These are phyloP conservation scores for Nasonia giraulti DNA, from an alignment of 1,140 invertebrate genomes.

Conservation along the genomic window DNA sequence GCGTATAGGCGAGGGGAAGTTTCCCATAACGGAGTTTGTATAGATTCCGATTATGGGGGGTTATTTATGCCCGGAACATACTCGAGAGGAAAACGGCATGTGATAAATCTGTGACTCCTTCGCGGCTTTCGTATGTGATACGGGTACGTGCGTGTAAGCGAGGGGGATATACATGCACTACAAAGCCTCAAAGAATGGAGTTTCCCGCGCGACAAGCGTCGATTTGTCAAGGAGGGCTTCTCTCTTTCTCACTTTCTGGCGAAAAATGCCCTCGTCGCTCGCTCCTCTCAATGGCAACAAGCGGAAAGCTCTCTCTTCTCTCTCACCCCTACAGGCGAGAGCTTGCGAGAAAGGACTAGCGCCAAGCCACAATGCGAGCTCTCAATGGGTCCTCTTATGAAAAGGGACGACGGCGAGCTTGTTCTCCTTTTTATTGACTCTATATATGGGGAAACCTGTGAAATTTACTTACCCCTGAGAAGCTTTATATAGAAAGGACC, in stretches of 20 bases:
- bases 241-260: neutral
- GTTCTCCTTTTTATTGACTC: slow-evolving; percentile 47
- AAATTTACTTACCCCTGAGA: slow-evolving; percentile 70
- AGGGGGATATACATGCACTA: neutral
- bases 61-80: slow-evolving; percentile 52
- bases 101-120: slow-evolving; percentile 44
- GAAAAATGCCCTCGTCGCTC: slow-evolving; percentile 59
- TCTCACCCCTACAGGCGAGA: slow-evolving; percentile 58
- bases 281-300: slow-evolving; percentile 68
- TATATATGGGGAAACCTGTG: slow-evolving; percentile 62
- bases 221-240: slow-evolving; percentile 72
- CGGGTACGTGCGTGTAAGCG: neutral
- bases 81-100: slow-evolving; percentile 42
- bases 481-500: slow-evolving; percentile 53
- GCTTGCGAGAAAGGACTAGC: slow-evolving; percentile 4
- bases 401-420: slow-evolving; percentile 41
- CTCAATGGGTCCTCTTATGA: slow-evolving; percentile 64
- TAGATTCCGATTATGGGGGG: slow-evolving; percentile 46
- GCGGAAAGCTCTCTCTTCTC: slow-evolving; percentile 70
- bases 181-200: slow-evolving; percentile 63
- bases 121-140: neutral
- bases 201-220: slow-evolving; percentile 68
- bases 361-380: slow-evolving; percentile 61
- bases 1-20: slow-evolving; percentile 1
- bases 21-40: slow-evolving; percentile 29